A percentile compares a stretch with the other conserved stretches of the same genome.
Evolutionary conservation across 2,888 invertebrate species (phyloP).

Genomic region (Cephus pygmeus): DNA sequence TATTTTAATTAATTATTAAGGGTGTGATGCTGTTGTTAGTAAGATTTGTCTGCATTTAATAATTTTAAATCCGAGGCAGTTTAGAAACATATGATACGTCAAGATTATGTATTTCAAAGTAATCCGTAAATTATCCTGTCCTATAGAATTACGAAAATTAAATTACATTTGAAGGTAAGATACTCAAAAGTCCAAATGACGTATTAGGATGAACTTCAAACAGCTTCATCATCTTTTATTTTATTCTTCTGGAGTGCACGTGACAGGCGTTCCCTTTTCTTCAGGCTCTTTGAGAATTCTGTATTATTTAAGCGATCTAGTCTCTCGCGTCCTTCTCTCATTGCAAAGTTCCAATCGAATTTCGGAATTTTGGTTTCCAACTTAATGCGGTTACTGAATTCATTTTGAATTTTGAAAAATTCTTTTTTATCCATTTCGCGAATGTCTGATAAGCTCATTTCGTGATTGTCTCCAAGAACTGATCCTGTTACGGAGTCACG

Average conservation of each 20-base stretch:
- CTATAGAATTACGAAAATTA: not conserved
- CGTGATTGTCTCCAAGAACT: not conserved
- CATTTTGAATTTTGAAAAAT: constrained; percentile 33
- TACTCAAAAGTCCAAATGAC: not conserved
- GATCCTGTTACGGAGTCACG: not conserved
- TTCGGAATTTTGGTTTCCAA: constrained; percentile 66
- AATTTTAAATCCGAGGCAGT: not conserved
- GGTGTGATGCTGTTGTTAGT: not conserved
- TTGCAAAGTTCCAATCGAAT: constrained; percentile 68
- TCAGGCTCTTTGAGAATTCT: not conserved
- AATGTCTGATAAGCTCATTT: not conserved
- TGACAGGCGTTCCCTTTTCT: constrained; percentile 17
- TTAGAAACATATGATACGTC: not conserved
- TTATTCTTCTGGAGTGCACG: constrained; percentile 5
- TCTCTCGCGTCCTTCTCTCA: constrained; percentile 33
- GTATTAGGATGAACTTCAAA: not conserved
- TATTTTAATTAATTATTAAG: not conserved
- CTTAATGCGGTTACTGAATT: constrained; percentile 63
- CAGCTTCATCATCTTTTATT: not conserved
- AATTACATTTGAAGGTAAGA: not conserved
- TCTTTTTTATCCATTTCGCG: constrained; percentile 22
- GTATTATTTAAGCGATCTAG: not conserved
- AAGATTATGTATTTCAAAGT: not conserved
- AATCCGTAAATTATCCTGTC: not conserved
- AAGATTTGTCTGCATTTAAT: not conserved